Evolutionary conservation across 2,888 invertebrate genomes (phyloP), one percentile per base, ranked within the genome.

Genomic region (Leptinotarsa haldemani): DNA sequence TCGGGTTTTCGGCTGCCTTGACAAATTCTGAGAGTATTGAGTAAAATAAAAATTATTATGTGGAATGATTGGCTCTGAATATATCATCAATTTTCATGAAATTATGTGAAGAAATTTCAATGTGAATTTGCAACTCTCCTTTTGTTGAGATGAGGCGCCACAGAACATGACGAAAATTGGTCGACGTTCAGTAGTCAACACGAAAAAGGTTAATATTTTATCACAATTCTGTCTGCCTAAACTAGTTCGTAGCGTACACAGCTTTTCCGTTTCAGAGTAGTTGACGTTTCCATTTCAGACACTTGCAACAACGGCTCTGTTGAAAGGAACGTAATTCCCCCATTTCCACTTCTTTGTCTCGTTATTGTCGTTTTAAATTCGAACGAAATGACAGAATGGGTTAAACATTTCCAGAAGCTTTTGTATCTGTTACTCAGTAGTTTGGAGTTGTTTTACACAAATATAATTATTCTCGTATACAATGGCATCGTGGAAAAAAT

Each of bases 281-380:
- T 50, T 40, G 47, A 40, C 48, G 65, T 22, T 48, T 66, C 52
- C 13, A 48, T 52, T 52, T 20, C 52, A n/a, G 52, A 66, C 66
- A 50, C 12, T 66, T 52, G 12, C 25, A 16, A 46, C 48, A 50
- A 30, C 16, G 7, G 50, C 16, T 40, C 25, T 30, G 52, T 66
- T 25, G 66, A 25, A 53, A 50, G 4, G 30, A 52, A 30, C 56
- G 30, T 66, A 52, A 66, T 67, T 52, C 3, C 20, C 40, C 30
- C 16, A 67, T 67, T 67, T 67, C n/a, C 53, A 5, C 30, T 53
- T n/a, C n/a, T 67, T 67, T 67, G 52, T 52, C 40, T 65, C 3
- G 46, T 53, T 52, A 52, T 52, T 52, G 52, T 30, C 67, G 30
- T 50, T 30, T 53, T 53, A 22, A 67, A 67, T 53, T 67, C 53